Conservation (phyloP, 2,797 vertebrate genomes). For the Periophthalmus magnuspinnatus region DNA sequence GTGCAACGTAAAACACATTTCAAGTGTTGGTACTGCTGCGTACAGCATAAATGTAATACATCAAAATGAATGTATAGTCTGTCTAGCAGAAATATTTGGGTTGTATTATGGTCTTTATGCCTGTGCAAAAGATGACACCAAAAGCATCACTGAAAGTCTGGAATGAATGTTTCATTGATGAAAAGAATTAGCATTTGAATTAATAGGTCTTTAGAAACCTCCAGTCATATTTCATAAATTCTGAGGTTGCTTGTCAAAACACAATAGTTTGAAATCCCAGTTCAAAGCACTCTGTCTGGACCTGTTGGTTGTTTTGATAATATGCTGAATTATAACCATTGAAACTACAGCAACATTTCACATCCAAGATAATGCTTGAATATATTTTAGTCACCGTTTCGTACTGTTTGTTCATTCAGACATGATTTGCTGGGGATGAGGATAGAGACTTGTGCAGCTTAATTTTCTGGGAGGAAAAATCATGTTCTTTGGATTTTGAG, state of each 20-base stretch:
- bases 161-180: slow-evolving; percentile 28
- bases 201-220: slow-evolving; percentile 22
- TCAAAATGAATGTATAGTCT: neutral
- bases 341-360: neutral
- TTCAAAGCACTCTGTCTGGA: neutral
- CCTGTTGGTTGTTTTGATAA: neutral
- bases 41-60: neutral
- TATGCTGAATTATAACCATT: neutral
- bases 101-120: neutral
- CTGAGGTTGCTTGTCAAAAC: neutral
- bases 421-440: slow-evolving; percentile 7
- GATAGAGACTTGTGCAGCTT: slow-evolving; percentile 28
- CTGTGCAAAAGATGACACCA: neutral
- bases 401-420: neutral
- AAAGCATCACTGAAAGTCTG: slow-evolving; percentile 22
- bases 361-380: slow-evolving; percentile 1
- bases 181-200: slow-evolving; percentile 14
- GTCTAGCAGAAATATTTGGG: neutral
- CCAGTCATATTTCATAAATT: neutral
- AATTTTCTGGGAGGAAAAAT: slow-evolving; percentile 51
- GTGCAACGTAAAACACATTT: neutral
- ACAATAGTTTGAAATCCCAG: slow-evolving; percentile 11
- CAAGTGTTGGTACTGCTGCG: neutral
- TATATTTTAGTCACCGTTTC: neutral
- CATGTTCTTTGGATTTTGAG: slow-evolving; percentile 44